Evolutionary conservation across 2,797 vertebrate genomes (phyloP).

Genomic region (Oreochromis grahami): DNA sequence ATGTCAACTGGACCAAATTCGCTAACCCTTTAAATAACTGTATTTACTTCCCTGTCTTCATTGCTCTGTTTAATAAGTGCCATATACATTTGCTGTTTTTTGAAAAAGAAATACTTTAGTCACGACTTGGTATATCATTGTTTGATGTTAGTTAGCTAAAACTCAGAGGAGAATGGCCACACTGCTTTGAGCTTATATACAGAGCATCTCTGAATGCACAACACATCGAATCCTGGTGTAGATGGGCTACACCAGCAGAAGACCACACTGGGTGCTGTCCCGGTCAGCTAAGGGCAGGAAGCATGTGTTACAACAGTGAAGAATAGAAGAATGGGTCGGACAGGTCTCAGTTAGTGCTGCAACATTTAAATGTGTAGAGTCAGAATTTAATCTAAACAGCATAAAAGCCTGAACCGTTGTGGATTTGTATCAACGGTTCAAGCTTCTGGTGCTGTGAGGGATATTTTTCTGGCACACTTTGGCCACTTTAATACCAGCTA

Average conservation of each 20-base stretch:
- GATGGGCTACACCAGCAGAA: neutral
- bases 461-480: neutral
- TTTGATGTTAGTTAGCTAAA: neutral
- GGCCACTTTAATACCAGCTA: neutral
- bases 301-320: neutral
- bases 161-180: neutral
- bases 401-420: neutral
- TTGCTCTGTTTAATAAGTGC: neutral
- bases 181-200: neutral
- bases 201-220: neutral
- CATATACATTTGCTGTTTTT: neutral
- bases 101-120: neutral
- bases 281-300: neutral
- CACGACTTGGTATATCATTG: neutral
- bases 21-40: neutral
- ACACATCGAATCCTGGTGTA: neutral
- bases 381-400: neutral
- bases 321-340: neutral
- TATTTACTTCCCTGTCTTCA: rapidly evolving
- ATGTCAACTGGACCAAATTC: neutral
- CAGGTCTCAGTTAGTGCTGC: neutral
- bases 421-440: neutral
- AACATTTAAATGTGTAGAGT: neutral
- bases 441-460: neutral
- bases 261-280: neutral